Evolutionary conservation across 2,888 invertebrate species (phyloP).

Genomic region (Trichacis sp.): DNA sequence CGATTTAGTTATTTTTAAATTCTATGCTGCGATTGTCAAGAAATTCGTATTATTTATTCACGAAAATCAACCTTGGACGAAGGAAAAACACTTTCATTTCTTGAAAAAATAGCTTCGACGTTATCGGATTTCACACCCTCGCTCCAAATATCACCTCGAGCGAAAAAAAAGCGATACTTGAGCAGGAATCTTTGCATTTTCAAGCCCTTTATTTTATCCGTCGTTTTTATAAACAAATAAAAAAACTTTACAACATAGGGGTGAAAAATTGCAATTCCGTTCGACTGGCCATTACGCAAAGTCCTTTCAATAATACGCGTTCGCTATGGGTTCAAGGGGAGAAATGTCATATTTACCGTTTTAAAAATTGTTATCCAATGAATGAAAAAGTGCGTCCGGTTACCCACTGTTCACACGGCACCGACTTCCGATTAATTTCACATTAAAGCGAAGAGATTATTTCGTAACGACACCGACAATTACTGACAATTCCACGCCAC

Average conservation of each 20-base stretch:
- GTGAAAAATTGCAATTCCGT: slow-evolving; percentile 8
- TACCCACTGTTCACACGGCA: slow-evolving; percentile 18
- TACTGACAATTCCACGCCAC: slow-evolving; percentile 61
- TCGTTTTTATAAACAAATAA: too few species aligned
- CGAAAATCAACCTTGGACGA: background rate
- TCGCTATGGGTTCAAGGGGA: background rate
- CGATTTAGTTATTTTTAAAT: too few species aligned
- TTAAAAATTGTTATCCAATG: slow-evolving; percentile 15
- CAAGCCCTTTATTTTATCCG: too few species aligned
- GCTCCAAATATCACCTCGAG: background rate
- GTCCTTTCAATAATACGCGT: background rate
- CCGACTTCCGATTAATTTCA: slow-evolving; percentile 14
- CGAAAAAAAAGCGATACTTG: background rate
- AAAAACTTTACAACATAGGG: too few species aligned
- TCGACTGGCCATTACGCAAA: slow-evolving; percentile 24
- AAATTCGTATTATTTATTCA: background rate
- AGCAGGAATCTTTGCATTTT: too few species aligned
- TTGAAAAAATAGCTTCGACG: slow-evolving; percentile 2
- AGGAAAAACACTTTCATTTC: too few species aligned
- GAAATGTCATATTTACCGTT: slow-evolving; percentile 39
- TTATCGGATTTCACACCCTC: slow-evolving; percentile 24
- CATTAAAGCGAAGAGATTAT: slow-evolving; percentile 31
- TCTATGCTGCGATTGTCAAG: too few species aligned
- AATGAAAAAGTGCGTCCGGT: slow-evolving; percentile 6
- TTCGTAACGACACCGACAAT: slow-evolving; percentile 48